Evolutionary conservation across 2,797 vertebrate species (phyloP).

Genomic region (Molothrus aeneus): DNA sequence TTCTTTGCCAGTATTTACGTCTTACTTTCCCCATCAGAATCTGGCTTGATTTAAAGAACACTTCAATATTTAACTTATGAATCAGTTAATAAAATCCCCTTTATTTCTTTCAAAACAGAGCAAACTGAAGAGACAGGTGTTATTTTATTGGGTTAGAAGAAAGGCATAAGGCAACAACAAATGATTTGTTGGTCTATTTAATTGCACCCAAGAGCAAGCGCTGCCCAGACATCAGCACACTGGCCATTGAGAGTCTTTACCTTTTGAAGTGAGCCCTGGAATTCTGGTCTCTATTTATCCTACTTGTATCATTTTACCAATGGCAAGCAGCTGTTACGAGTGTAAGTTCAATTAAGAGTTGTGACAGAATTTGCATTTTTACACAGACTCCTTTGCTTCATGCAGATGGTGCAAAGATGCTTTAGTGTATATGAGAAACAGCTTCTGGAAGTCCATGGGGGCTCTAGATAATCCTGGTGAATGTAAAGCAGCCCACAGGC

Average conservation of each 20-base stretch:
- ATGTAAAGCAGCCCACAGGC: background rate
- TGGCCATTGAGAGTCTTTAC: background rate
- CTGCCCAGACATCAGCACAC: background rate
- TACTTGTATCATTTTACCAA: background rate
- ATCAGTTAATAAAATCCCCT: constrained; percentile 6
- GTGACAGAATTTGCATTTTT: background rate
- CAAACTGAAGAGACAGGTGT: background rate
- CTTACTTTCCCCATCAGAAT: constrained; percentile 56
- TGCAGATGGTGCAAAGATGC: background rate
- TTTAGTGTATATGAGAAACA: background rate
- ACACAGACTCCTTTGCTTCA: background rate
- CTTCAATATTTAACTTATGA: constrained; percentile 25
- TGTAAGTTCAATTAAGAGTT: background rate
- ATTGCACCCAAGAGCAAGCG: background rate
- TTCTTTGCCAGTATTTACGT: constrained; percentile 40
- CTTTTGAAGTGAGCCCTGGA: background rate
- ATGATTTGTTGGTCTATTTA: background rate
- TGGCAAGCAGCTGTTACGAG: background rate
- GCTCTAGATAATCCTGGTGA: constrained; percentile 1
- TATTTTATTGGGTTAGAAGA: background rate
- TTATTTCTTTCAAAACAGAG: background rate
- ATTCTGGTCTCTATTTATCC: background rate
- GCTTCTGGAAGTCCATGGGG: background rate
- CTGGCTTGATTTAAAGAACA: constrained; percentile 48
- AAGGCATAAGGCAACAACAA: background rate